These are phyloP conservation scores for Tipula helvola DNA, from an alignment of 2,888 invertebrate species.

Conservation along the genomic window DNA sequence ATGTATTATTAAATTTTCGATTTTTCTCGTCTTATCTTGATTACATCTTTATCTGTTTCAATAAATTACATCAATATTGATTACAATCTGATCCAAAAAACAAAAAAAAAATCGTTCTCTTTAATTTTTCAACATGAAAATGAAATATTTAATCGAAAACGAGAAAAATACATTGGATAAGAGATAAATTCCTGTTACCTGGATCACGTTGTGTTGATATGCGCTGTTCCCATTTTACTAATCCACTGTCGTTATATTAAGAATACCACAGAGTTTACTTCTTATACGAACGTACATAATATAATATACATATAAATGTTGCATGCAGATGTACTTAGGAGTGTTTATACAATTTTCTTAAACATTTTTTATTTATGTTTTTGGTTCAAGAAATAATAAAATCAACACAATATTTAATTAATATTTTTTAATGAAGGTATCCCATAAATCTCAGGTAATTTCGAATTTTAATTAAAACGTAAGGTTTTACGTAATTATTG, in stretches of 20 bases:
- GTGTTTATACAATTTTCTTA: neutral
- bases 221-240: neutral
- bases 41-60: neutral
- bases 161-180: neutral
- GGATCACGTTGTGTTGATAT: neutral
- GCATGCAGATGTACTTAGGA: neutral
- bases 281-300: too few species aligned
- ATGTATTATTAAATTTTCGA: neutral
- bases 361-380: neutral
- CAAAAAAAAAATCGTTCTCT: neutral
- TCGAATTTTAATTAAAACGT: neutral
- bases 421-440: neutral
- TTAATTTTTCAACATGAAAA: neutral
- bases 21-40: neutral
- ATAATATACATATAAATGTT: neutral
- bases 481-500: neutral
- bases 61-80: slow-evolving; percentile 4
- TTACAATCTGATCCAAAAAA: neutral
- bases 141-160: neutral
- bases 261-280: neutral
- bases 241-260: neutral
- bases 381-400: neutral
- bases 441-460: neutral
- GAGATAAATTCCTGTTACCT: neutral
- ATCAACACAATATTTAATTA: neutral